These are phyloP conservation scores for Psilopsiagon aurifrons DNA, from an alignment of 2,113 vertebrate species.

Conservation along the genomic window DNA sequence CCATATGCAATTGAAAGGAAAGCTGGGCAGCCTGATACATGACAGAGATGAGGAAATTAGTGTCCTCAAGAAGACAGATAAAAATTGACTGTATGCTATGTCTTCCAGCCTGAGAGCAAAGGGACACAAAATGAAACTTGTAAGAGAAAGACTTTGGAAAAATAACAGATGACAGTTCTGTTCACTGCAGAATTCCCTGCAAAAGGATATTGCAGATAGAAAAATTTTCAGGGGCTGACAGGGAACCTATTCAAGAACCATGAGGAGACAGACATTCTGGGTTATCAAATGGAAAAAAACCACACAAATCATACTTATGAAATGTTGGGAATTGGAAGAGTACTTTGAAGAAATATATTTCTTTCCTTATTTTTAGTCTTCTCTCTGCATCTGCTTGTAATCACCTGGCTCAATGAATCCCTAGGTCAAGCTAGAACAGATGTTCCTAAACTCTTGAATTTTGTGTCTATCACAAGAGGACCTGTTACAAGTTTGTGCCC, in stretches of 20 bases:
- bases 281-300: neutral
- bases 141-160: neutral
- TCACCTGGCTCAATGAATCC: neutral
- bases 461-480: neutral
- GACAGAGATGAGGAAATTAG: neutral
- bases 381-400: neutral
- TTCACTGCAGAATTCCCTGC: neutral
- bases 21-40: neutral
- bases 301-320: neutral
- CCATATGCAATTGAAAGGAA: neutral
- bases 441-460: neutral
- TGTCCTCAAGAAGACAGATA: neutral
- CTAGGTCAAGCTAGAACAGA: neutral
- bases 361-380: neutral
- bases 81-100: neutral
- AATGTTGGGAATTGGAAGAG: neutral
- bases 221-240: neutral
- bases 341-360: neutral
- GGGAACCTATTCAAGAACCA: neutral
- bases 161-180: neutral
- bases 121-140: neutral
- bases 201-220: neutral
- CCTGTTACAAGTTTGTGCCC: neutral
- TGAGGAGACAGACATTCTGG: neutral
- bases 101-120: neutral